phyloP scores from a whole-genome alignment of 2,888 invertebrate species.

The Noctua comes region DNA sequence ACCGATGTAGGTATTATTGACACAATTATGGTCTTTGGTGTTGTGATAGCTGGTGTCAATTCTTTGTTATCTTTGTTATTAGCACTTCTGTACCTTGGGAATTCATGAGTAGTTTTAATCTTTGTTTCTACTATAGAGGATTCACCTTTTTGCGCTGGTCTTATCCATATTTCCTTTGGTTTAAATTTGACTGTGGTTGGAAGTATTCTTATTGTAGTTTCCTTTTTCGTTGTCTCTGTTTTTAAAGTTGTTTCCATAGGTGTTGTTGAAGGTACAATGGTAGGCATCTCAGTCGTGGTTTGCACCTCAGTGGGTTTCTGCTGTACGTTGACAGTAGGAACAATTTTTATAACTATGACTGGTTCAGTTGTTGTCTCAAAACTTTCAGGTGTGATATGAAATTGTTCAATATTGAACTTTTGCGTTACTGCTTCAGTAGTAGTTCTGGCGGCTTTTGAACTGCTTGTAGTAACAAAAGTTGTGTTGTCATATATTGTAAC shows the following conservation, averaged over 20 bases:
- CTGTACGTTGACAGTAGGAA: conserved; percentile 24
- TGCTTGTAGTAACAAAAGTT: conserved; percentile 55
- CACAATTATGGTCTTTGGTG: conserved; percentile 87
- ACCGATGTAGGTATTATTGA: conserved; percentile 88
- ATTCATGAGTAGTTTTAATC: conserved; percentile 75
- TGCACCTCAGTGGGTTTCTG: conserved; percentile 33
- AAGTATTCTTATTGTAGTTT: conserved; percentile 75
- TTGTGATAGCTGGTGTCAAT: conserved; percentile 75
- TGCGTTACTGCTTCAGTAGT: conserved; percentile 56
- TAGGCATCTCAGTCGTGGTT: conserved; percentile 65
- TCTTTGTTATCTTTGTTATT: conserved; percentile 80
- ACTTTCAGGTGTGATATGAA: conserved; percentile 70
- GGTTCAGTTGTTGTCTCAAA: conserved; percentile 46
- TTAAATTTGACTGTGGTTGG: conserved; percentile 83
- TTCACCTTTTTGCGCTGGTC: conserved; percentile 89
- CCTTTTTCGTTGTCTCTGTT: conserved; percentile 75
- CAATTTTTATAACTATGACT: conserved; percentile 4
- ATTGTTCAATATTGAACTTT: conserved; percentile 54
- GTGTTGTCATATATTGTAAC: conserved; percentile 34
- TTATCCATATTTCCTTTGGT: conserved; percentile 89
- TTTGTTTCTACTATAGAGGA: conserved; percentile 77
- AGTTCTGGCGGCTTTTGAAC: conserved; percentile 35
- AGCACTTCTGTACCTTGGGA: conserved; percentile 74
- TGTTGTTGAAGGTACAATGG: conserved; percentile 47
- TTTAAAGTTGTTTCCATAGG: conserved; percentile 62